These are phyloP conservation scores for Stictonetta naevosa DNA, from an alignment of 2,113 vertebrate species.

Conservation along the genomic window DNA sequence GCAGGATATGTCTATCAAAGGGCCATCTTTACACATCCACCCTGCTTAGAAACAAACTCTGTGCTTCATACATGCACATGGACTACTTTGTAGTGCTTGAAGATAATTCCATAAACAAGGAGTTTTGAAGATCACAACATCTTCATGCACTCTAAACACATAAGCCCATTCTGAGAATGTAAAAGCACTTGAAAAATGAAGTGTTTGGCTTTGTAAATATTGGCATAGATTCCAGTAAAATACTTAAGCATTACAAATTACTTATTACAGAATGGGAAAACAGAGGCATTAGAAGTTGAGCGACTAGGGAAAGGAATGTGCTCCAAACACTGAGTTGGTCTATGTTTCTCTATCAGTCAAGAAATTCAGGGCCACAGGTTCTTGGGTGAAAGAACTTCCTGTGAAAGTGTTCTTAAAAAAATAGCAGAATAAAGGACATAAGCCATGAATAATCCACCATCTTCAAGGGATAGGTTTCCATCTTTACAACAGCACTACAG, in stretches of 20 bases:
- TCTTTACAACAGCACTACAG: neutral
- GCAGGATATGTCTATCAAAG: neutral
- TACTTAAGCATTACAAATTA: neutral
- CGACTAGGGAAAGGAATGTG: neutral
- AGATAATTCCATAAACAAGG: neutral
- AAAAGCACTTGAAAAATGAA: neutral
- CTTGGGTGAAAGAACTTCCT: neutral
- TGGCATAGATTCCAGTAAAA: neutral
- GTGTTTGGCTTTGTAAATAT: neutral
- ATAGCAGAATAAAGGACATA: neutral
- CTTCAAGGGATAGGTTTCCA: neutral
- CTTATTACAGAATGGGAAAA: neutral
- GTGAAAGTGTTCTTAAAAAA: neutral
- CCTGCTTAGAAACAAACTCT: neutral
- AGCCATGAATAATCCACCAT: neutral
- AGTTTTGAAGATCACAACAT: neutral
- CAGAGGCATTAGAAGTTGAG: neutral
- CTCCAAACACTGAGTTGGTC: neutral
- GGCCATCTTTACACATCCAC: neutral
- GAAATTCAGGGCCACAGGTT: neutral
- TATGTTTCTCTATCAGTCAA: neutral
- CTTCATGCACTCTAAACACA: neutral
- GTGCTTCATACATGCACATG: neutral
- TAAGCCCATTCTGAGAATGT: neutral
- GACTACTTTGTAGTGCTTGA: neutral